A percentile compares a stretch with the other conserved stretches of the same genome.
phyloP scores from a whole-genome alignment of 2,113 vertebrate genomes.

The Phoxinus phoxinus region DNA sequence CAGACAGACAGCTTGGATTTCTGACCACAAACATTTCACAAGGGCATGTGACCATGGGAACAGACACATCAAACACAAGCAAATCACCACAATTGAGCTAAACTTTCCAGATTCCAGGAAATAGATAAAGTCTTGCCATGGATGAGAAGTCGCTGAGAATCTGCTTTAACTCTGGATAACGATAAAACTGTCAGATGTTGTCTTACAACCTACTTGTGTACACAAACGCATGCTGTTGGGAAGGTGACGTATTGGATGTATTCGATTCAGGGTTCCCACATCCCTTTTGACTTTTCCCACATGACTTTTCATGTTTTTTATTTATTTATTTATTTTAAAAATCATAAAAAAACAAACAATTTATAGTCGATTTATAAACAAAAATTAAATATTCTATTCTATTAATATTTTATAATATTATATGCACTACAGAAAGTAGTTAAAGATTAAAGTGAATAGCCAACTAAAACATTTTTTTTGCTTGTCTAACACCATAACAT shows the following conservation, averaged over 20 bases:
- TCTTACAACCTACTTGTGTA: slow-evolving; percentile 33
- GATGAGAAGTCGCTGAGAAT: slow-evolving; percentile 5
- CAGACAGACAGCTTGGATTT: slow-evolving; percentile 58
- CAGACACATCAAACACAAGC: slow-evolving; percentile 55
- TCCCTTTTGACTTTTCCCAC: not conserved
- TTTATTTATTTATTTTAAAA: not conserved
- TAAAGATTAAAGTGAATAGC: not conserved
- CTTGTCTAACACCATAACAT: not conserved
- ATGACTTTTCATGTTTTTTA: not conserved
- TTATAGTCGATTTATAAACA: not conserved
- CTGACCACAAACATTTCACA: slow-evolving; percentile 72
- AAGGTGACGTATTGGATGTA: not conserved
- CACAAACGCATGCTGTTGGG: not conserved
- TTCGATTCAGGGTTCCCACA: not conserved
- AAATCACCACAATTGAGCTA: slow-evolving; percentile 17
- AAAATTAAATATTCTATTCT: not conserved
- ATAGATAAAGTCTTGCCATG: slow-evolving; percentile 29
- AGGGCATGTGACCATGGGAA: slow-evolving; percentile 72
- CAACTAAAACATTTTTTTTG: not conserved
- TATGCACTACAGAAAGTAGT: not conserved
- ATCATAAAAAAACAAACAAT: not conserved
- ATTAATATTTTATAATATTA: not conserved
- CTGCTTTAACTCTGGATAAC: slow-evolving; percentile 35
- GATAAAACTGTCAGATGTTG: slow-evolving; percentile 32
- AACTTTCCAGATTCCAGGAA: slow-evolving; percentile 48